Evolutionary conservation across 2,113 vertebrate genomes (phyloP), one percentile per base, ranked within the genome.

Genomic region (Pollimyrus isidori): DNA sequence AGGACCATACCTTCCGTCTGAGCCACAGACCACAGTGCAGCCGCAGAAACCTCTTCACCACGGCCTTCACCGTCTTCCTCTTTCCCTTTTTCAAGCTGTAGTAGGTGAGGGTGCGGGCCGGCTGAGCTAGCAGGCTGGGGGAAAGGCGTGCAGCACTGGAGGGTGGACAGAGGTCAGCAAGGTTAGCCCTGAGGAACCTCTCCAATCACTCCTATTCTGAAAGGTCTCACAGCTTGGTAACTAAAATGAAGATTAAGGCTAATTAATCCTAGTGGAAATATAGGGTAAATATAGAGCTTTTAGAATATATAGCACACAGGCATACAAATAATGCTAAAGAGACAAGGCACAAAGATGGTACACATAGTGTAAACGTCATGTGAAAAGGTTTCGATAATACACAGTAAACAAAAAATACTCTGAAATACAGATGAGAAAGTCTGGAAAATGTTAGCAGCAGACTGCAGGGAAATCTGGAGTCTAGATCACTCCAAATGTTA

Each of bases 21-120:
- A 99, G 91, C 98, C 98, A 99, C 26, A 99, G 96, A 88, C 98
- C 98, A 30, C 95, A 97, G 91, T 99, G 97, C 83, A 99, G 93
- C 73, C 98, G 95, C 92, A 98, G 96, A 92, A 99, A 99, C 88
- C 98, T 93, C 0, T 97, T 7, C 0, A 94, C 13, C 0, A 99
- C 97, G 0, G 98, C 92, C 90, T 96, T 97, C 48, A 99, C 96
- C 0, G 93, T 92, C 92, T 99, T 99, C 89, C 96, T 96, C 92
- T 99, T 99, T 2, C 97, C 98, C 0, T 95, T 97, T 89, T 93
- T 94, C 10, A 96, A 0, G 88, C 98, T 96, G 52, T 2, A 95
- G 89, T 98, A 97, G 0, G 96, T 99, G 52, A 98, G 89, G 0
- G 82, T 94, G 93, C 98, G 96, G 11, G 4, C 93, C 1, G 97